Conservation (phyloP, 1,140 invertebrate species). For the Asbolus verrucosus region DNA sequence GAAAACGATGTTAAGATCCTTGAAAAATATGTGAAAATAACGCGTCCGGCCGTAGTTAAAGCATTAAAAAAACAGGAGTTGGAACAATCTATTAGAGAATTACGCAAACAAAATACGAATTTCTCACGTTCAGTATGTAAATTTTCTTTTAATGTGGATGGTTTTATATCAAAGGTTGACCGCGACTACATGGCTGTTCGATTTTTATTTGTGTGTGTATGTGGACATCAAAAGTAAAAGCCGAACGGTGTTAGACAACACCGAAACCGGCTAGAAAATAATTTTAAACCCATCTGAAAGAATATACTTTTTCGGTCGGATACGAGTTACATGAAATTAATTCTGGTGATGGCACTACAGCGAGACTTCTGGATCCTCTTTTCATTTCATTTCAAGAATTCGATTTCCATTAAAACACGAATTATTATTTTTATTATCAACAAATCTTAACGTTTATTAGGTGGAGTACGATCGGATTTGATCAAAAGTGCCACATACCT, state of each 20-base stretch:
- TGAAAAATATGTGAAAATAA: conserved; percentile 16
- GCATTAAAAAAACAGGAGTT: conserved; percentile 8
- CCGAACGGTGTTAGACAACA: conserved; percentile 36
- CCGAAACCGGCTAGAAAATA: conserved; percentile 32
- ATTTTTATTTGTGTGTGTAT: conserved; percentile 29
- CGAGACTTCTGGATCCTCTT: conserved; percentile 7
- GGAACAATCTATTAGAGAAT: conserved; percentile 31
- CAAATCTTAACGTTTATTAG: no score
- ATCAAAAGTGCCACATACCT: no score
- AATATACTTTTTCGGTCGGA: conserved; percentile 11
- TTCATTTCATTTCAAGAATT: no score
- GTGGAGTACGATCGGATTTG: no score
- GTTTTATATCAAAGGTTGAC: conserved; percentile 36
- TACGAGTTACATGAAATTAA: conserved; percentile 22
- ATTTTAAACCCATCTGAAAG: conserved; percentile 21
- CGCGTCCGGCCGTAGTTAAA: not conserved
- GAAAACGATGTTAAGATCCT: conserved; percentile 2
- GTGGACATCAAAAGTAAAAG: conserved; percentile 35
- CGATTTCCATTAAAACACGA: no score
- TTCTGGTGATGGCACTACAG: not conserved
- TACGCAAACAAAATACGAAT: conserved; percentile 32
- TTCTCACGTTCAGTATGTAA: conserved; percentile 31
- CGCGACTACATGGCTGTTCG: conserved; percentile 28
- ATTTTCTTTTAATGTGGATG: conserved; percentile 32
- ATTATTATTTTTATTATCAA: no score